Evolutionary conservation across 1,140 invertebrate genomes (phyloP), one percentile per base, ranked within the genome.

Genomic region (Helicoverpa zea): DNA sequence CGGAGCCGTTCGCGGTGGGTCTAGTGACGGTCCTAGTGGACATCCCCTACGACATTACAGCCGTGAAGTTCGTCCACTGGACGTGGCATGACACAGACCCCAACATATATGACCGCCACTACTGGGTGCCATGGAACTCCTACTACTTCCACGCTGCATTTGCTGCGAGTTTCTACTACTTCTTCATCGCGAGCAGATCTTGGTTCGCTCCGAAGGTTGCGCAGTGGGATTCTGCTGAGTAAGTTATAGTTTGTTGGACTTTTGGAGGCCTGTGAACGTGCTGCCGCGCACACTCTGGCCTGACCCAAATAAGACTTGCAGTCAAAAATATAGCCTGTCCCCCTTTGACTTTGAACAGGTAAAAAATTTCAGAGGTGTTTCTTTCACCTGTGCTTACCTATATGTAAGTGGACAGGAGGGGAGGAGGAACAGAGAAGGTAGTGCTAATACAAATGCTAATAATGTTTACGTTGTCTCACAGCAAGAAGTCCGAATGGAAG

Each of bases 11-110:
- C 90, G 97, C 97, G 47, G 97, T 97, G 56, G 98, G 98, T 2
- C 90, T 98, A n/a, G 88, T 96, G 2, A 96, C 96, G 0, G 97
- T 98, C 0, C 92, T 98, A 12, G 95, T 98, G 23, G 98, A 98
- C 88, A 95, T 98, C 56, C 97, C 98, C 0, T 98, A 97, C 88
- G 97, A 98, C 86, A 98, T 98, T 49, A 96, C 97, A 75, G 96
- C 97, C 1, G 97, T 98, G 0, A 98, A 98, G 89, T 97, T 97
- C 87, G 90, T 98, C 1, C 97, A 98, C 93, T 98, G 97, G 97
- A 97, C 97, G 0, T 98, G 97, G 97, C 97, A 98, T 89, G 97
- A 98, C 89, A 98, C 97, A 0, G 97, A 98, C 92, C 97, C 97
- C 2, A 98, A 98, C 90, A 97, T 98, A 80, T 96, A 87, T 72